Evolutionary conservation across 53 echinoderm and acorn worm species (phyloP).

Genomic region (Echinometra lucunter): DNA sequence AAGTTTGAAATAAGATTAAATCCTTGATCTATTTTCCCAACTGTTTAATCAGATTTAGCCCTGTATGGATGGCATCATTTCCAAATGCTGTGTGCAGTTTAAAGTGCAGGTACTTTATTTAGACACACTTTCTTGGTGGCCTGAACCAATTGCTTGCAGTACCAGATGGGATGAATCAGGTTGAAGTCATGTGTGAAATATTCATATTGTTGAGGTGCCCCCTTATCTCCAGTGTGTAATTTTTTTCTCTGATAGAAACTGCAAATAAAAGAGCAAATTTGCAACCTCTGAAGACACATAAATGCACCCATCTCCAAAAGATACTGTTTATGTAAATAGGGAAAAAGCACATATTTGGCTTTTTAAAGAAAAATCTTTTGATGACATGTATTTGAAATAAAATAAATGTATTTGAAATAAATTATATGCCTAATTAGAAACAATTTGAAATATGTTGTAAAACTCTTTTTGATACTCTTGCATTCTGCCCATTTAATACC

Average conservation of each 20-base stretch:
- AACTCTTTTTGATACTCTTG: conserved; percentile 50
- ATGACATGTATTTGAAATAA: conserved; percentile 49
- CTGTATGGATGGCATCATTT: conserved; percentile 5
- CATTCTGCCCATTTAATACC: conserved; percentile 52
- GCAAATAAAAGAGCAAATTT: conserved; percentile 44
- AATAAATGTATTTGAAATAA: conserved; percentile 35
- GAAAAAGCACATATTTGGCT: conserved; percentile 45
- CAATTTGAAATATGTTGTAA: conserved; percentile 43
- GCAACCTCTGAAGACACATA: conserved; percentile 50
- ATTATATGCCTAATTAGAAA: conserved; percentile 39
- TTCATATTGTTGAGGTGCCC: conserved; percentile 50
- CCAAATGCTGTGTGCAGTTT: conserved; percentile 11
- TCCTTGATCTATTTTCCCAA: conserved; percentile 17
- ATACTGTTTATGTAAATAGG: conserved; percentile 49
- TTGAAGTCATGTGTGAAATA: conserved; percentile 38
- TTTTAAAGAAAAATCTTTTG: conserved; percentile 39
- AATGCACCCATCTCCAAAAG: conserved; percentile 46
- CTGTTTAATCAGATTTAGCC: conserved; percentile 11
- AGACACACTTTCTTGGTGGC: conserved; percentile 17
- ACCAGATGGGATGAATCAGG: conserved; percentile 17
- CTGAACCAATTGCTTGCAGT: conserved; percentile 11
- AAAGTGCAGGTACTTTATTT: conserved; percentile 10
- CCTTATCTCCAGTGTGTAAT: conserved; percentile 50
- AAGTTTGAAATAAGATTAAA: no score
- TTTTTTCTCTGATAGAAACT: no score